Conservation (phyloP, 1,140 invertebrate genomes). For the Aphis gossypii region DNA sequence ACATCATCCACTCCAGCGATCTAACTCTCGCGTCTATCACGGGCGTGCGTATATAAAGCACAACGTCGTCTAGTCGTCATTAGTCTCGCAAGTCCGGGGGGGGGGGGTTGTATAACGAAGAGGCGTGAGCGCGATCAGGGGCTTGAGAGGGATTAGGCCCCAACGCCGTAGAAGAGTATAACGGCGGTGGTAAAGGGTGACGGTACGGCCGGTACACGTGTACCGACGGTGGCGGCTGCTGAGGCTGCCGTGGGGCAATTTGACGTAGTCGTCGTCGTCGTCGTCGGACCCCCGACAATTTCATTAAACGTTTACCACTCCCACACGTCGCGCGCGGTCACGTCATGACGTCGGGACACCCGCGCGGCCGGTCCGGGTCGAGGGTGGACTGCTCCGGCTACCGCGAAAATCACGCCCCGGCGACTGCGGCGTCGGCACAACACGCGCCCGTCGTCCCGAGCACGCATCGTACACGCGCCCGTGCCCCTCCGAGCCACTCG, state of each 20-base stretch:
- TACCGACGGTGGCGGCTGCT: not conserved
- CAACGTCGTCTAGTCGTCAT: not conserved
- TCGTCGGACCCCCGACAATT: not conserved
- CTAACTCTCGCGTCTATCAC: too few species aligned
- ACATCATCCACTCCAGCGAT: too few species aligned
- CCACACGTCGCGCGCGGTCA: not conserved
- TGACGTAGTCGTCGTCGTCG: not conserved
- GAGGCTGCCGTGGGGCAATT: not conserved
- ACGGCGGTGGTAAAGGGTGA: not conserved
- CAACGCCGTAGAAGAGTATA: not conserved
- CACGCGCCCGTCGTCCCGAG: not conserved
- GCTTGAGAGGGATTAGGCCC: not conserved
- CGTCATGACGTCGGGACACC: not conserved
- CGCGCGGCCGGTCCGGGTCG: not conserved
- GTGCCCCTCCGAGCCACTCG: not conserved
- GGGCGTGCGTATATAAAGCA: too few species aligned
- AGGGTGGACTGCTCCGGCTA: not conserved
- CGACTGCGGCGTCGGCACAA: not conserved
- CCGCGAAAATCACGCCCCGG: conserved; percentile 44
- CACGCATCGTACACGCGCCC: not conserved
- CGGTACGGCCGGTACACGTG: not conserved
- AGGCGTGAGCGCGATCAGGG: not conserved
- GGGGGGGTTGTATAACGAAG: not conserved
- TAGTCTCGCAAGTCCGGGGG: not conserved
- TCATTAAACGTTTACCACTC: conserved; percentile 41